Percentiles rank a stretch among this genome's conserved stretches.
These are phyloP conservation scores for Aplochiton taeniatus DNA, from an alignment of 2,797 vertebrate genomes.

Conservation along the genomic window DNA sequence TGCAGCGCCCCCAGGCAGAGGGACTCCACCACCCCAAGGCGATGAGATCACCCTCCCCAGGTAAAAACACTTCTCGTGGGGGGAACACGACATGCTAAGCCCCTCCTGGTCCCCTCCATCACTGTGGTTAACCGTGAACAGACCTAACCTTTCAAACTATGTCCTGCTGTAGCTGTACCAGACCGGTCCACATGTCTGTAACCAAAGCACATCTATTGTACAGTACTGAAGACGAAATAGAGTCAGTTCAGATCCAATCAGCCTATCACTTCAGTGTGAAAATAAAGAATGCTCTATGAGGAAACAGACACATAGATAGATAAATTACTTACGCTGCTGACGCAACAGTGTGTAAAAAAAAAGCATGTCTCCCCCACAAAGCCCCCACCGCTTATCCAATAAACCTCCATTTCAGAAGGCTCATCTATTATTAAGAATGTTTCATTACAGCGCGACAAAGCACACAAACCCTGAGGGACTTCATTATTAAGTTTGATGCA, in stretches of 20 bases:
- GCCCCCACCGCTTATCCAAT: not conserved
- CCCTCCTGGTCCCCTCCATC: not conserved
- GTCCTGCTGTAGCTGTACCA: too few relatives aligned
- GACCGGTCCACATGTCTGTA: too few relatives aligned
- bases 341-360: constrained; percentile 7
- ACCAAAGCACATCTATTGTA: too few relatives aligned
- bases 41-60: constrained; percentile 16
- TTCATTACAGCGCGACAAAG: constrained; percentile 26
- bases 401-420: not conserved
- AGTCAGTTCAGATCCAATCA: too few relatives aligned
- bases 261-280: too few relatives aligned
- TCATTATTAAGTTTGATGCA: constrained; percentile 3
- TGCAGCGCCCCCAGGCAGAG: constrained; percentile 39
- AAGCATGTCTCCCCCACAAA: constrained; percentile 16
- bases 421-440: constrained; percentile 48
- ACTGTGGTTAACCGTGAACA: not conserved
- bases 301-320: not conserved
- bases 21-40: constrained; percentile 12
- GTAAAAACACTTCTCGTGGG: not conserved
- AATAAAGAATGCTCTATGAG: too few relatives aligned
- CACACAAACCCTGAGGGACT: not conserved
- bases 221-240: too few relatives aligned
- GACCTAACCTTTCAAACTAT: too few relatives aligned
- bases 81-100: not conserved
- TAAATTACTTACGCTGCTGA: too few relatives aligned